Base-by-base conservation (phyloP, 2,888 invertebrate genomes). In the Anoplius nigerrimus region DNA sequence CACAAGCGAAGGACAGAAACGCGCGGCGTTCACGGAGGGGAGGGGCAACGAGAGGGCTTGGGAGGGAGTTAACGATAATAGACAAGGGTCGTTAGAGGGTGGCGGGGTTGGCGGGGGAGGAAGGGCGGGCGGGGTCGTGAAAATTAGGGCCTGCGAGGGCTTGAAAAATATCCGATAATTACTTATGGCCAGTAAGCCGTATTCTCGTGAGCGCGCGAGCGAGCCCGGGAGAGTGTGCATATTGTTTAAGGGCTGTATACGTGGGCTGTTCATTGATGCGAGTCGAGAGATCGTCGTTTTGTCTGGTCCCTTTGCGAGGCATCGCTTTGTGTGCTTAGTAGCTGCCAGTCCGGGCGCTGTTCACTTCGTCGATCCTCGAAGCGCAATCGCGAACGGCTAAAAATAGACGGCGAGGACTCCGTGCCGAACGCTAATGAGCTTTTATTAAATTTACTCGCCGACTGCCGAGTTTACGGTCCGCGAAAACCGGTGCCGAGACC, bases 1-100 rank as follows among this genome's bases (percentile, higher is more conserved):
- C 62, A 62, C 11, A 34, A 11, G 59, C 51, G 66, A 56, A 72
- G 69, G 62, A 69, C 68, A 66, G 58, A 61, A 48, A 34, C 34
- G 34, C 34, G 34, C 34, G 24, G 34, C 34, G 69, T 69, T 56
- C 46, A 13, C 16, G 48, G 48, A 62, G 62, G 53, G 63, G 64
- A 56, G 53, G 45, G 20, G 62, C 5, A 48, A 45, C 22, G 54
- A 65, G 61, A 65, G 61, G 54, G 53, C 62, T 53, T 53, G 69
- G 18, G 62, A 67, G 59, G 61, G 62, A 18, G 60, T 11, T 6
- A 8, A 16, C 18, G 48, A 48, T n/a, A 34, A 16, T 8, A n/a
- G 34, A 16, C 34, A 46, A 27, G 56, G 34, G 55, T 45, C 45
- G 42, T 52, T 27, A 2, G n/a, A 16, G 16, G n/a, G 27, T 15